Evolutionary conservation across 2,888 invertebrate genomes (phyloP).

Genomic region (Pristionchus mayeri): DNA sequence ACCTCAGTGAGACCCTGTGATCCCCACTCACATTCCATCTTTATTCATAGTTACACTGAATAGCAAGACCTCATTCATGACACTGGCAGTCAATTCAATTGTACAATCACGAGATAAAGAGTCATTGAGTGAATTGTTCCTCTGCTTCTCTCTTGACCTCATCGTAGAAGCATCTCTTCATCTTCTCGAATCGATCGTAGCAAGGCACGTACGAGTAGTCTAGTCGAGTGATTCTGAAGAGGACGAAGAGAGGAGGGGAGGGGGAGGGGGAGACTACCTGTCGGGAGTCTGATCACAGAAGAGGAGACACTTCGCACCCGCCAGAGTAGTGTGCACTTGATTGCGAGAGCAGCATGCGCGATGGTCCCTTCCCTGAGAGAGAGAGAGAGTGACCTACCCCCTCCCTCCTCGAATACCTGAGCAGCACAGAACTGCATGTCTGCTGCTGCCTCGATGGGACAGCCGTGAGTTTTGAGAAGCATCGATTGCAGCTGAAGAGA

Average conservation of each 20-base stretch:
- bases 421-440: constrained; percentile 73
- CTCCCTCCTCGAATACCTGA: too few relatives aligned
- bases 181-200: constrained; percentile 65
- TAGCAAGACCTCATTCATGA: neutral
- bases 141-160: constrained; percentile 71
- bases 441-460: constrained; percentile 73
- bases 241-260: too few relatives aligned
- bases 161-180: constrained; percentile 74
- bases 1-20: constrained; percentile 12
- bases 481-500: constrained; percentile 72
- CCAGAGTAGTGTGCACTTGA: constrained; percentile 70
- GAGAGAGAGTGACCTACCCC: neutral
- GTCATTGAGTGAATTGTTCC: constrained; percentile 57
- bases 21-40: constrained; percentile 12
- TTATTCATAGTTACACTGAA: neutral
- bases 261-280: too few relatives aligned
- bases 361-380: constrained; percentile 57
- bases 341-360: constrained; percentile 66
- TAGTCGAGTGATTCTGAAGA: constrained; percentile 68
- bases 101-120: neutral
- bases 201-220: constrained; percentile 66
- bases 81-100: constrained; percentile 4
- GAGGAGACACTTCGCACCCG: constrained; percentile 70
- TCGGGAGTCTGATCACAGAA: constrained; percentile 74
- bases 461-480: constrained; percentile 75